Conservation (phyloP, 2,797 vertebrate species). For the Hirundo rustica region DNA sequence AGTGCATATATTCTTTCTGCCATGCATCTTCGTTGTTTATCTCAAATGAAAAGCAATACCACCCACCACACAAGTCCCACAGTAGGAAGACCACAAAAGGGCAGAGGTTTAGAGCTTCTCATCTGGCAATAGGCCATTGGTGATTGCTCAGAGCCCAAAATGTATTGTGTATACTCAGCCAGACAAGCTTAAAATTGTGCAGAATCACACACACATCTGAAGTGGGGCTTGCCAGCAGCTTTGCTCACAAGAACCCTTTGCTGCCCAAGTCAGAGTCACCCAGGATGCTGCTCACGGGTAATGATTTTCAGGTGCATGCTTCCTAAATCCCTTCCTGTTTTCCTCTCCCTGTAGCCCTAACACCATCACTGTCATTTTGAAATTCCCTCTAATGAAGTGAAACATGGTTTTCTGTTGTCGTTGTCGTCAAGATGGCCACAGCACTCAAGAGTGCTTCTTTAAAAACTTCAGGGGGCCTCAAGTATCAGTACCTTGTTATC, state of each 20-base stretch:
- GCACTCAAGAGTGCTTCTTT: no score
- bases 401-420: background rate
- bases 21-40: background rate
- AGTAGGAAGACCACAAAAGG: background rate
- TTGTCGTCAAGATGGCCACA: no score
- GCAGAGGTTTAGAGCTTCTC: background rate
- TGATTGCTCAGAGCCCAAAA: background rate
- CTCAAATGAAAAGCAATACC: background rate
- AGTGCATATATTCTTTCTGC: background rate
- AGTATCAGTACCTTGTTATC: no score
- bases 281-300: background rate
- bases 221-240: background rate
- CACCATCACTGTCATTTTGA: background rate
- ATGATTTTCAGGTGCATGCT: background rate
- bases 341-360: background rate
- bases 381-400: background rate
- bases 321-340: background rate
- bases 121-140: background rate
- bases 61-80: background rate
- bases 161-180: background rate
- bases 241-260: background rate
- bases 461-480: no score
- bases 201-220: background rate
- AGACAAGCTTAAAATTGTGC: background rate
- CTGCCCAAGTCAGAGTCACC: background rate